Base-by-base conservation (phyloP, 2,888 invertebrate genomes). In the Piscicola geometra region DNA sequence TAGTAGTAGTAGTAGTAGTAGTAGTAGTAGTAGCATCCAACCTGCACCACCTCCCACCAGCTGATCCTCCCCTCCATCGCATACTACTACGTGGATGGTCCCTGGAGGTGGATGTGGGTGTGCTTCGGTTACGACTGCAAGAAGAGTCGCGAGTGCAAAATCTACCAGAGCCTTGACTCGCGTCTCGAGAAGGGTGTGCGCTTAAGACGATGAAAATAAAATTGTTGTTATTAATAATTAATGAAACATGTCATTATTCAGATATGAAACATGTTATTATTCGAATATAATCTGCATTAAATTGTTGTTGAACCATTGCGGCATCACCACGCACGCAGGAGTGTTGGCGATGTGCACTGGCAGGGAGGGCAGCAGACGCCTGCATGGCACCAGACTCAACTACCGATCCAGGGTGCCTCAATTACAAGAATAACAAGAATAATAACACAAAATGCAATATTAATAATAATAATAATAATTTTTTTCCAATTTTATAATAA, bases 51-150 rank as follows among this genome's bases (percentile, higher is more conserved):
- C n/a, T 41, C 41, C 5, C 41, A 41, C 56, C 83, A 83, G 79
- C 78, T 77, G 76, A 88, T 95, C 21, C 87, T 96, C 77, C 94
- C 97, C 0, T 89, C 91, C 35, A 86, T 93, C 1, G 93, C 93
- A 0, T 92, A 93, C 84, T 93, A 93, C 83, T 93, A 92, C 85
- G 88, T 89, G 75, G 91, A 90, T 78, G 98, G 99, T 0, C 98
- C 85, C 0, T 99, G 96, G 94, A 88, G 94, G 79, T 89, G 91
- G 74, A 89, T 93, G 83, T 99, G 97, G 93, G 90, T 93, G 0
- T 90, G 88, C 81, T 91, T 91, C 82, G 96, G 96, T 0, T 97
- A 93, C 83, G 95, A 99, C 87, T 97, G 98, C 0, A 88, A 93
- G 35, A 90, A 90, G 80, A 90, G 93, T 79, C 90, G 91, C 2